Base-by-base conservation (phyloP, 2,797 vertebrate genomes). In the Meriones psammophilus region DNA sequence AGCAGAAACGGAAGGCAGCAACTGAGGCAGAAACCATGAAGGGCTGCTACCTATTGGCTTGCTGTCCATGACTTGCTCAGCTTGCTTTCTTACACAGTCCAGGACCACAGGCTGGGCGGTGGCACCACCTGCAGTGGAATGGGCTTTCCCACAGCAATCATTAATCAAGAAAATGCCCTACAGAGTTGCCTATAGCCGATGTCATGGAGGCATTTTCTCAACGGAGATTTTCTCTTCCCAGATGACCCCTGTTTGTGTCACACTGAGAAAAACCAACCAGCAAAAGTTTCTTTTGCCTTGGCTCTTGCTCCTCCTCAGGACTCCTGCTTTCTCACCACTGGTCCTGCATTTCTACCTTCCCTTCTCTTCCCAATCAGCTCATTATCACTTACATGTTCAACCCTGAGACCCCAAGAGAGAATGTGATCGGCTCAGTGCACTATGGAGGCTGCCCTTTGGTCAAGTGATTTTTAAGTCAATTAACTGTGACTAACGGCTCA, bases 351-450 rank as follows among this genome's bases (percentile, higher is more conserved):
- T 8, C 33, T 18, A 14, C 13, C 6, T 12, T 4, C 4, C 9
- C 4, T 42, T 46, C 18, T 26, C 24, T 20, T 28, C 22, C 46
- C 0, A 2, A 13, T 13, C 0, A 1, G 3, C 2, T 74, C 20
- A 33, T 6, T 30, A 66, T 22, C 39, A 39, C n/a, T 26, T 36
- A 36, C 46, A 73, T 22, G 15, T 26, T n/a, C 15, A 4, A 28
- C 33, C 18, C 62, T 17, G 15, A 0, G 2, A 42, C 20, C 66
- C 36, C 18, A 77, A 33, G 60, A 89, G 36, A 76, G 24, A 80
- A 79, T 62, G 74, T 89, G 85, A 93, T 88, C 83, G 85, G 91
- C n/a, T 93, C 36, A 15, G 78, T 54, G 76, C 42, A 8, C 50
- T 28, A 24, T 22, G 7, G 58, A 58, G 92, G 46, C 62, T 88